phyloP scores from a whole-genome alignment of 2,888 invertebrate species.

The Caenorhabditis imperialis region DNA sequence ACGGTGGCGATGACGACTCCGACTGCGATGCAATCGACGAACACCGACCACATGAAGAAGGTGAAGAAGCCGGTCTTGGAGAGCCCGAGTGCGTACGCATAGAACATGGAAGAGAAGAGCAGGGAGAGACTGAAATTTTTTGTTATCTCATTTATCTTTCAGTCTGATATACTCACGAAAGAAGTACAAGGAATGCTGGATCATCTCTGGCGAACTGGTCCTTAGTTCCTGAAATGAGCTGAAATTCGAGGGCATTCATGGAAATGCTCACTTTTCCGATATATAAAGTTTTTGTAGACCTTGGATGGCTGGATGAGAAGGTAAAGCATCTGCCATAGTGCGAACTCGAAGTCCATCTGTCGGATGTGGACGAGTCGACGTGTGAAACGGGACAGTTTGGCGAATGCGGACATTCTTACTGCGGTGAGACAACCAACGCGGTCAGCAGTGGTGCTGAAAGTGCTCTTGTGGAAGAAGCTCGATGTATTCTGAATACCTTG shows the following conservation, averaged over 20 bases:
- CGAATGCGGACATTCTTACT: slow-evolving; percentile 76
- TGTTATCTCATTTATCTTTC: too few relatives aligned
- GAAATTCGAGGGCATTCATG: neutral
- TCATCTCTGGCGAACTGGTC: slow-evolving; percentile 99
- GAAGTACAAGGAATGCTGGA: slow-evolving; percentile 94
- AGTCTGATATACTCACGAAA: slow-evolving; percentile 80
- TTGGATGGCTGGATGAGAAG: slow-evolving; percentile 94
- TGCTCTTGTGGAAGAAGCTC: neutral
- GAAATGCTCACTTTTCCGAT: slow-evolving; percentile 90
- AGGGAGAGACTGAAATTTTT: slow-evolving; percentile 46
- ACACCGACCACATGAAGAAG: slow-evolving; percentile 91
- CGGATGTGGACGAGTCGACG: slow-evolving; percentile 72
- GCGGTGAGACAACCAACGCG: slow-evolving; percentile 71
- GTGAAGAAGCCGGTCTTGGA: slow-evolving; percentile 84
- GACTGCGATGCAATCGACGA: slow-evolving; percentile 92
- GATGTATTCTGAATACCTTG: slow-evolving; percentile 15
- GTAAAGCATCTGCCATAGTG: slow-evolving; percentile 98
- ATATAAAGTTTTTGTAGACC: slow-evolving; percentile 94
- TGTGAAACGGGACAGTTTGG: slow-evolving; percentile 72
- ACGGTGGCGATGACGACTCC: slow-evolving; percentile 88
- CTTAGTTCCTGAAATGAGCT: slow-evolving; percentile 88
- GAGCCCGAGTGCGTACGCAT: slow-evolving; percentile 60
- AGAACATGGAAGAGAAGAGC: slow-evolving; percentile 66
- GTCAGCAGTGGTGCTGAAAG: slow-evolving; percentile 57
- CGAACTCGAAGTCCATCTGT: slow-evolving; percentile 98